phyloP scores from a whole-genome alignment of 2,113 vertebrate genomes.

The Spheniscus mendiculus region DNA sequence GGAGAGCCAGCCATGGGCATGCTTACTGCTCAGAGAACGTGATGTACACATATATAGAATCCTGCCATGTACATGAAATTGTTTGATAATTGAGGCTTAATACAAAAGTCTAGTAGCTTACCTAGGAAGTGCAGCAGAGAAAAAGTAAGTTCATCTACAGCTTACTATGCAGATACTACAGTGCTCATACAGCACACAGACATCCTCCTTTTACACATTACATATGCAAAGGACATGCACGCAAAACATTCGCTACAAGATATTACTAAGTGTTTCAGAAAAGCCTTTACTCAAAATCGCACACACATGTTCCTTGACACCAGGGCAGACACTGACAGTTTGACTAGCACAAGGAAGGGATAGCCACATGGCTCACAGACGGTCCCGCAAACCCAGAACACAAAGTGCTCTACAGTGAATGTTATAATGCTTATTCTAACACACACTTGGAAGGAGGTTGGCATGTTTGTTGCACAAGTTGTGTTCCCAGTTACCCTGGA shows the following conservation, averaged over 20 bases:
- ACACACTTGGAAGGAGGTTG: rapidly evolving
- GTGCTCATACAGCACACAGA: background rate
- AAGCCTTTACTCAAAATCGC: rapidly evolving
- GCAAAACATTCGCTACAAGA: background rate
- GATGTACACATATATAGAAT: rapidly evolving
- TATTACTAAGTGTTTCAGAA: background rate
- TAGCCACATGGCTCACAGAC: rapidly evolving
- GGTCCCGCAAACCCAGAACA: no score
- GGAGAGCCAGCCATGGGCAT: rapidly evolving
- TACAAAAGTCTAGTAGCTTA: background rate
- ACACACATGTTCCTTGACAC: rapidly evolving
- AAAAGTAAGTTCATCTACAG: background rate
- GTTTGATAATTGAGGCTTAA: background rate
- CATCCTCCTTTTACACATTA: background rate
- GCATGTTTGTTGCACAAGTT: background rate
- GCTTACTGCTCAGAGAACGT: rapidly evolving
- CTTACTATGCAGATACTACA: background rate
- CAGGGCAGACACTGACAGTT: no score
- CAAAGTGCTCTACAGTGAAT: background rate
- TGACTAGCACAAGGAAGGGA: background rate
- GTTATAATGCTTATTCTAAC: background rate
- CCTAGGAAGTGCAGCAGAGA: background rate
- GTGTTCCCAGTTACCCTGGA: background rate
- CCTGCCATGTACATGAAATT: rapidly evolving
- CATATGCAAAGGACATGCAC: background rate